phyloP scores from a whole-genome alignment of 2,113 vertebrate species.

The Uropsilus gracilis region DNA sequence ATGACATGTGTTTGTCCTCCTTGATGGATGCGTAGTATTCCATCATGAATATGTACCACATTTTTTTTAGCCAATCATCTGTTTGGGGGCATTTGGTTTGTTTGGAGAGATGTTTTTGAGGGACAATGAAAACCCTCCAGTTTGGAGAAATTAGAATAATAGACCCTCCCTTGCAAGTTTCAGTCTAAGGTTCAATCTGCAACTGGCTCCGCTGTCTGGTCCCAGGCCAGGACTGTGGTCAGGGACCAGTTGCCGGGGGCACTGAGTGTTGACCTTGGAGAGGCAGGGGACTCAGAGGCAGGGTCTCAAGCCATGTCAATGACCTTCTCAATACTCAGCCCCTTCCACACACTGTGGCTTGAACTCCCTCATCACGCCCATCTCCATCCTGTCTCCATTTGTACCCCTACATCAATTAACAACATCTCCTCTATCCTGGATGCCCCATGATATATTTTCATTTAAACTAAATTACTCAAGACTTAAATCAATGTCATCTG shows the following conservation, averaged over 20 bases:
- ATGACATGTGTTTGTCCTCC: no score
- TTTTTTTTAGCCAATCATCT: no score
- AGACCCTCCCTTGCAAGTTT: neutral
- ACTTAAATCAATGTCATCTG: slow-evolving; percentile 28
- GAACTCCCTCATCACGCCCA: neutral
- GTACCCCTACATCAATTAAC: neutral
- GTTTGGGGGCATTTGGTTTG: no score
- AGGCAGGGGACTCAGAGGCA: neutral
- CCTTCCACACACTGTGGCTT: neutral
- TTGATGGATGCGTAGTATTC: no score
- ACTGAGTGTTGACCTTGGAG: neutral
- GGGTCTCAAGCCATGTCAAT: neutral
- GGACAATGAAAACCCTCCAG: neutral
- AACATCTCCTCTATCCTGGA: neutral
- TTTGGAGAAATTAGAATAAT: neutral
- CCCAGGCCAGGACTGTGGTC: neutral
- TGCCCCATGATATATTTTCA: slow-evolving; percentile 29
- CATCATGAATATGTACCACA: no score
- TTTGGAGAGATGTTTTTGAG: neutral
- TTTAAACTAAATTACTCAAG: neutral
- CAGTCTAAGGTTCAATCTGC: no score
- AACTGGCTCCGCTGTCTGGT: no score
- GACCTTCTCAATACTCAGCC: neutral
- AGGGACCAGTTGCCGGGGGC: no score
- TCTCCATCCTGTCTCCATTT: neutral